Evolutionary conservation across 2,797 vertebrate species (phyloP).

Genomic region (Molossus alvarezi): DNA sequence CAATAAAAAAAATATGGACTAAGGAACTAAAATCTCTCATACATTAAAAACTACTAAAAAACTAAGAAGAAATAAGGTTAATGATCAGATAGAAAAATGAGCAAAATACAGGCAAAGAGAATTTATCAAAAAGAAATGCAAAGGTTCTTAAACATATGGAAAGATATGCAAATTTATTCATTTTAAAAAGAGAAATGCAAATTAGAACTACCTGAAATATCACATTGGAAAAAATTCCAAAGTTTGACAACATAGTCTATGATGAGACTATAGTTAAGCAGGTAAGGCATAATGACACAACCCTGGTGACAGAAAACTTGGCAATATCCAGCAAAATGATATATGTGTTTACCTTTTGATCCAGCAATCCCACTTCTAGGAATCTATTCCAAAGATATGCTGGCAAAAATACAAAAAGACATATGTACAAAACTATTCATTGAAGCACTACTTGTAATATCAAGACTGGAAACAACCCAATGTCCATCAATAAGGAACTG

Average conservation of each 20-base stretch:
- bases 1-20: conserved; percentile 20
- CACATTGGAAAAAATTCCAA: conserved; percentile 23
- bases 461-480: conserved; percentile 67
- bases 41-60: conserved; percentile 51
- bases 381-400: conserved; percentile 75
- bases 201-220: conserved; percentile 48
- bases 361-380: conserved; percentile 70
- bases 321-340: conserved; percentile 52
- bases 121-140: conserved; percentile 32
- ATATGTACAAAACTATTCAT: conserved; percentile 58
- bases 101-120: conserved; percentile 46
- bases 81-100: conserved; percentile 22
- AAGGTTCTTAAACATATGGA: conserved; percentile 31
- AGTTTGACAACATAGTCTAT: conserved; percentile 45
- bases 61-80: conserved; percentile 29
- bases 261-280: conserved; percentile 7
- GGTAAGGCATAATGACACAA: conserved; percentile 54
- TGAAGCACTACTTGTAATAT: conserved; percentile 56
- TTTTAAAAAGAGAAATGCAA: conserved; percentile 48
- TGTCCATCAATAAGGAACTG: conserved; percentile 39
- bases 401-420: conserved; percentile 76
- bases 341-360: conserved; percentile 66
- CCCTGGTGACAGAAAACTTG: conserved; percentile 38
- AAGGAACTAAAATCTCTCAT: conserved; percentile 51
- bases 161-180: conserved; percentile 29